Evolutionary conservation across 2,797 vertebrate species (phyloP).

Genomic region (Eospalax fontanierii): DNA sequence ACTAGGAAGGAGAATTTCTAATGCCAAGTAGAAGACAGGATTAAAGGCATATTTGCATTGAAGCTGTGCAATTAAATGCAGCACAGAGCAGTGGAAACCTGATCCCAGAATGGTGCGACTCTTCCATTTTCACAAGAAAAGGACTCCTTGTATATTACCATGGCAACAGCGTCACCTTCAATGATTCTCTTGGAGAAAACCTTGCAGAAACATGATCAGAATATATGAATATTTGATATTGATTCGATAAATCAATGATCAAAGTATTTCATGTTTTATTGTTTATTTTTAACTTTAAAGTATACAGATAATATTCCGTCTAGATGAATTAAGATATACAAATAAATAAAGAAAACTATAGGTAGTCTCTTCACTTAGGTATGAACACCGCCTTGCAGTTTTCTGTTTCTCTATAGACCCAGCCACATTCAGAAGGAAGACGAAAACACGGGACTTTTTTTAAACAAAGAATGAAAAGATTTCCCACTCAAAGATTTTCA

Average conservation of each 20-base stretch:
- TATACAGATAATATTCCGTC: conserved; percentile 7
- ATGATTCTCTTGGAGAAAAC: conserved; percentile 60
- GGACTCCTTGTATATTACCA: conserved; percentile 32
- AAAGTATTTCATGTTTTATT: conserved; percentile 28
- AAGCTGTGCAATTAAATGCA: conserved; percentile 58
- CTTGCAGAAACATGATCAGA: conserved; percentile 53
- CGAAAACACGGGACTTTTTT: neutral
- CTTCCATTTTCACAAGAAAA: conserved; percentile 59
- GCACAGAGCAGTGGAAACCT: conserved; percentile 47
- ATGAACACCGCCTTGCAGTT: conserved; percentile 6
- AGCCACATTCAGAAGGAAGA: neutral
- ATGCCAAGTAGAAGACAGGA: neutral
- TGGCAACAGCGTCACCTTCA: conserved; percentile 67
- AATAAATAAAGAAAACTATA: neutral
- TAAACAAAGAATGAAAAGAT: conserved; percentile 34
- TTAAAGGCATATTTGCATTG: conserved; percentile 50
- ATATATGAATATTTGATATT: conserved; percentile 7
- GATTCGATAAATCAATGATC: conserved; percentile 25
- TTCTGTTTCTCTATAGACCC: neutral
- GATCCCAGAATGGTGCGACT: conserved; percentile 7
- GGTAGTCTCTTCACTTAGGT: neutral
- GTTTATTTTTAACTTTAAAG: conserved; percentile 55
- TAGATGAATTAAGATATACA: conserved; percentile 22
- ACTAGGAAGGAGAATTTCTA: neutral
- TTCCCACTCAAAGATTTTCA: neutral